A percentile compares a stretch with the other conserved stretches of the same genome.
Evolutionary conservation across 2,888 invertebrate species (phyloP).

Genomic region (Mechanitis mazaeus): DNA sequence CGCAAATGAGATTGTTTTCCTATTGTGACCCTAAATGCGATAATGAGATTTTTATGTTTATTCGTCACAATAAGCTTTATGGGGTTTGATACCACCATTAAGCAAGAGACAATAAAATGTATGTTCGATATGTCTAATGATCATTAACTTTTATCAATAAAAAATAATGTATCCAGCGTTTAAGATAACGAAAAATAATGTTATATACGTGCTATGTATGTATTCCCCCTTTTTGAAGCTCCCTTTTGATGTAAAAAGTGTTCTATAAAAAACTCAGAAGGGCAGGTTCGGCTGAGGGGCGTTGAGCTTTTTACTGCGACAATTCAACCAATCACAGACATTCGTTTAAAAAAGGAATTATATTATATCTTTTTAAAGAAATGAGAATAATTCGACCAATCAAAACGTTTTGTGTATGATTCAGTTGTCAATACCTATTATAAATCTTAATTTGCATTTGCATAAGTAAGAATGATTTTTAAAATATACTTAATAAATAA

Average conservation of each 20-base stretch:
- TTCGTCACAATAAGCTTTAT: constrained; percentile 37
- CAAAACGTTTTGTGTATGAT: constrained; percentile 28
- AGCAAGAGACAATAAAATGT: constrained; percentile 14
- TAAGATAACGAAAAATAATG: background rate
- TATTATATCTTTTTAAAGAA: constrained; percentile 37
- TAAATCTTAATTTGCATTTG: background rate
- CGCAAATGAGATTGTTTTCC: constrained; percentile 63
- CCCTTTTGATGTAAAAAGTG: constrained; percentile 21
- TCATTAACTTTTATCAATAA: background rate
- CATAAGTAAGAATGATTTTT: too few species aligned
- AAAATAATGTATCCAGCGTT: background rate
- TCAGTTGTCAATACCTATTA: background rate
- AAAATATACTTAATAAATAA: too few species aligned
- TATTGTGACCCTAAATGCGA: constrained; percentile 43
- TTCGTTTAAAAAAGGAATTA: constrained; percentile 55
- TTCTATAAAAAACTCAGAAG: constrained; percentile 43
- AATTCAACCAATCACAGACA: constrained; percentile 52
- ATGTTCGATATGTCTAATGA: constrained; percentile 5
- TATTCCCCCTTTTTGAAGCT: constrained; percentile 9
- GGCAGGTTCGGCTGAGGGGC: constrained; percentile 53
- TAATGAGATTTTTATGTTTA: constrained; percentile 60
- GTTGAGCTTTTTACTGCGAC: constrained; percentile 56
- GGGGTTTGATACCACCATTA: constrained; percentile 14
- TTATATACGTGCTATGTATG: background rate
- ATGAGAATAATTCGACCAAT: constrained; percentile 38